A percentile compares a stretch with the other conserved stretches of the same genome.
These are phyloP conservation scores for Chymomyza caudatula DNA, from an alignment of 2,888 invertebrate genomes.

Conservation along the genomic window DNA sequence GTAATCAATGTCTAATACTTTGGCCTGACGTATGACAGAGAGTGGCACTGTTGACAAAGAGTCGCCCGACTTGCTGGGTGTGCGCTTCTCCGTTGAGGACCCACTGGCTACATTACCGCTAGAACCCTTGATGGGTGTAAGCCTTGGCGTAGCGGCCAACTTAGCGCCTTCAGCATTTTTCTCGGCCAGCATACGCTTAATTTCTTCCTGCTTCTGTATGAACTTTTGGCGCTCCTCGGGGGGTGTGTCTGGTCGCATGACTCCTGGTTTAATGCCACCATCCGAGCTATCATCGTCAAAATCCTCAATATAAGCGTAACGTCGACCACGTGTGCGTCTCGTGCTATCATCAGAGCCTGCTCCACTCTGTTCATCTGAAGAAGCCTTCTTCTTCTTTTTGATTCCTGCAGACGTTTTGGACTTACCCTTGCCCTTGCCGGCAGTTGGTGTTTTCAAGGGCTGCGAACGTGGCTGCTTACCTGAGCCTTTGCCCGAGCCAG, in stretches of 20 bases:
- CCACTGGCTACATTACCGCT: conserved; percentile 14
- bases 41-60: conserved; percentile 77
- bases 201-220: conserved; percentile 77
- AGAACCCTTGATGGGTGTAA: conserved; percentile 71
- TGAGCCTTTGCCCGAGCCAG: conserved; percentile 67
- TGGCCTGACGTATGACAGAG: conserved; percentile 77
- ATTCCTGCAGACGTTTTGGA: conserved; percentile 31
- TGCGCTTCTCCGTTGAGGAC: conserved; percentile 54
- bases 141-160: conserved; percentile 73
- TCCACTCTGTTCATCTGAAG: conserved; percentile 82
- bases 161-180: conserved; percentile 78
- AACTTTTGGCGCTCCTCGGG: conserved; percentile 78
- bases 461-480: conserved; percentile 74
- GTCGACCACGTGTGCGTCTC: conserved; percentile 75
- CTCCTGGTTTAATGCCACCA: conserved; percentile 78
- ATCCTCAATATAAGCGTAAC: conserved; percentile 76
- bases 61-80: conserved; percentile 67
- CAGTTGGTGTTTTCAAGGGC: conserved; percentile 54
- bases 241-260: conserved; percentile 77
- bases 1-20: conserved; percentile 77
- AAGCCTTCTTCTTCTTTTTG: conserved; percentile 61
- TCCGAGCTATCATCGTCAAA: conserved; percentile 78
- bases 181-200: conserved; percentile 78
- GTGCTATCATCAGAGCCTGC: conserved; percentile 79
- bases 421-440: conserved; percentile 57